Evolutionary conservation across 2,888 invertebrate species (phyloP).

Genomic region (Apamea sordens): DNA sequence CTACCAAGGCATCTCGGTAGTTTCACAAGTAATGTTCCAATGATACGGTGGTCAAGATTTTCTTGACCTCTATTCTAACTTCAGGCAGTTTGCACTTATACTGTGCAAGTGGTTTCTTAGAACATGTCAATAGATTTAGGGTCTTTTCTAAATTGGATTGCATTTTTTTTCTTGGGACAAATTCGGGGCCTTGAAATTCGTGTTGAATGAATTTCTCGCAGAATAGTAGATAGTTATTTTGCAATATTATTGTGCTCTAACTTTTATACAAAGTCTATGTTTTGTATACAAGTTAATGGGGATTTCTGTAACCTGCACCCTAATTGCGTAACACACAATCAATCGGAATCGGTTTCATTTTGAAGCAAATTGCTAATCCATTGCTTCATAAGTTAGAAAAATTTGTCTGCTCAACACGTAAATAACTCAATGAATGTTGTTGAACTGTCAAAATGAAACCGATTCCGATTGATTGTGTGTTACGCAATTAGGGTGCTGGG

Average conservation of each 20-base stretch:
- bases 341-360: too few species aligned
- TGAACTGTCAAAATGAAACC: too few species aligned
- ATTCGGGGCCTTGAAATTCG: neutral
- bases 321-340: too few species aligned
- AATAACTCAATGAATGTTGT: too few species aligned
- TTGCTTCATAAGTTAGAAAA: too few species aligned
- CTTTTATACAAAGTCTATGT: neutral
- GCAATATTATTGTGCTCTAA: neutral
- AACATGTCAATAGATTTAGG: slow-evolving; percentile 25
- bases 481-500: too few species aligned
- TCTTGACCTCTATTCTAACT: slow-evolving; percentile 46
- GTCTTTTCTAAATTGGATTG: slow-evolving; percentile 9
- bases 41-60: slow-evolving; percentile 50
- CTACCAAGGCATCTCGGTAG: slow-evolving; percentile 63
- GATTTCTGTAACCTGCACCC: neutral
- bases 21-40: slow-evolving; percentile 66
- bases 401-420: too few species aligned
- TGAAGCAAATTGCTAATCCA: too few species aligned
- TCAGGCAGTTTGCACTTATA: slow-evolving; percentile 22
- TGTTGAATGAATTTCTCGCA: neutral
- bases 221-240: neutral
- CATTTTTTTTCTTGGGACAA: neutral
- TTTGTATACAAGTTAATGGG: neutral
- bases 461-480: too few species aligned
- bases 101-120: slow-evolving; percentile 33